Percentiles rank a stretch among this genome's conserved stretches.
Evolutionary conservation across 2,797 vertebrate species (phyloP).

Genomic region (Ptychadena robeensis): DNA sequence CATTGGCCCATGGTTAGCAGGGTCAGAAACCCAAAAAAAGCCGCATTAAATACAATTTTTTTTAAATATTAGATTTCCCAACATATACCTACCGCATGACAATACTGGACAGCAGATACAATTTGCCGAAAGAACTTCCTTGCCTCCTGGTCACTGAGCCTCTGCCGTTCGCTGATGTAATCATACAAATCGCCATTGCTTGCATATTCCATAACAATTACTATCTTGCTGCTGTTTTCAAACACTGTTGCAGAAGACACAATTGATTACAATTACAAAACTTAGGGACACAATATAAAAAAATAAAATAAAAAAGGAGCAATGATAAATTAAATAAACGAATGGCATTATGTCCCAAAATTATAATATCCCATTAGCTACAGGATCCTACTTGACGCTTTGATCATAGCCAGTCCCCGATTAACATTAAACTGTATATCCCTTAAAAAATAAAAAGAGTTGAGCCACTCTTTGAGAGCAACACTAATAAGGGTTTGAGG

Average conservation of each 20-base stretch:
- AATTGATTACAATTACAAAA: not conserved
- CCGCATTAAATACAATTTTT: no score
- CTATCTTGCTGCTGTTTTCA: constrained; percentile 96
- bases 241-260: constrained; percentile 80
- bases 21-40: no score
- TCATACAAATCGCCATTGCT: constrained; percentile 93
- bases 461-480: no score
- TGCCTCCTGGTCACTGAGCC: constrained; percentile 83
- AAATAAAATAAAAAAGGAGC: not conserved
- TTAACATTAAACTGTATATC: no score
- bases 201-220: constrained; percentile 98
- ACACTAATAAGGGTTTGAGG: no score
- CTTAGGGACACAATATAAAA: not conserved
- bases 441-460: no score
- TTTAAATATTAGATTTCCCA: not conserved
- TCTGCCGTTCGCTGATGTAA: constrained; percentile 86
- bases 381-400: no score
- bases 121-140: constrained; percentile 94
- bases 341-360: no score
- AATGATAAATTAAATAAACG: no score
- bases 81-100: constrained; percentile 82
- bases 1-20: no score
- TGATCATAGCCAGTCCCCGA: no score
- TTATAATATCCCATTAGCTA: no score
- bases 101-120: constrained; percentile 91